Evolutionary conservation across 1,140 invertebrate species (phyloP).

Genomic region (Diachasmimorpha longicaudata): DNA sequence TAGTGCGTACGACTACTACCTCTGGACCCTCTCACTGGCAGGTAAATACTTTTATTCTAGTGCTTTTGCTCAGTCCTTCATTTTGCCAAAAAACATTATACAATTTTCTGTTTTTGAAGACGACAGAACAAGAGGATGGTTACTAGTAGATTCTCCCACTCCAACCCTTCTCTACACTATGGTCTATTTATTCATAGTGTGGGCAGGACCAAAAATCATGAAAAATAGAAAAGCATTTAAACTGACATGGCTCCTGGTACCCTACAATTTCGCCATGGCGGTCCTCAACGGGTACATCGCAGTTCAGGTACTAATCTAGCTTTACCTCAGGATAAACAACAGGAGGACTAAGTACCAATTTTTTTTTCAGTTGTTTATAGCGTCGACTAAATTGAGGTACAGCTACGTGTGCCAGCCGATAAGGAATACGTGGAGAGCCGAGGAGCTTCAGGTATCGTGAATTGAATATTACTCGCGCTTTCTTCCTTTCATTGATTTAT

Average conservation of each 20-base stretch:
- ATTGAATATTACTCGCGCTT: background rate
- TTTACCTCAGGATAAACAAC: background rate
- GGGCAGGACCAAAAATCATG: constrained; percentile 84
- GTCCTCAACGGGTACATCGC: constrained; percentile 86
- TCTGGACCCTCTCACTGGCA: constrained; percentile 74
- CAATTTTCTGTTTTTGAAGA: constrained; percentile 66
- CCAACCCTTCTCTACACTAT: constrained; percentile 78
- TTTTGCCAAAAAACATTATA: background rate
- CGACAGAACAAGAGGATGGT: constrained; percentile 84
- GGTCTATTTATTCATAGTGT: constrained; percentile 82
- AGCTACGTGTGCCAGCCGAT: constrained; percentile 92
- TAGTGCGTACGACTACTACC: constrained; percentile 72
- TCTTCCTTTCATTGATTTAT: background rate
- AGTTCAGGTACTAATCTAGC: constrained; percentile 66
- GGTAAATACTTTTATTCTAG: constrained; percentile 58
- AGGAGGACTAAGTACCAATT: background rate
- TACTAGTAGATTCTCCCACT: constrained; percentile 81
- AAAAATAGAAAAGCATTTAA: constrained; percentile 79
- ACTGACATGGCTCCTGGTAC: constrained; percentile 77
- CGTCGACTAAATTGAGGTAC: constrained; percentile 79
- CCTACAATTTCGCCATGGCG: constrained; percentile 88
- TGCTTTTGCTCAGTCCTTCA: background rate
- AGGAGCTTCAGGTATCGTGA: constrained; percentile 79
- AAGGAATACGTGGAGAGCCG: constrained; percentile 76
- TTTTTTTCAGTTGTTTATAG: constrained; percentile 70